A percentile compares a stretch with the other conserved stretches of the same genome.
These are phyloP conservation scores for Dermochelys coriacea DNA, from an alignment of 2,797 vertebrate species.

Conservation along the genomic window DNA sequence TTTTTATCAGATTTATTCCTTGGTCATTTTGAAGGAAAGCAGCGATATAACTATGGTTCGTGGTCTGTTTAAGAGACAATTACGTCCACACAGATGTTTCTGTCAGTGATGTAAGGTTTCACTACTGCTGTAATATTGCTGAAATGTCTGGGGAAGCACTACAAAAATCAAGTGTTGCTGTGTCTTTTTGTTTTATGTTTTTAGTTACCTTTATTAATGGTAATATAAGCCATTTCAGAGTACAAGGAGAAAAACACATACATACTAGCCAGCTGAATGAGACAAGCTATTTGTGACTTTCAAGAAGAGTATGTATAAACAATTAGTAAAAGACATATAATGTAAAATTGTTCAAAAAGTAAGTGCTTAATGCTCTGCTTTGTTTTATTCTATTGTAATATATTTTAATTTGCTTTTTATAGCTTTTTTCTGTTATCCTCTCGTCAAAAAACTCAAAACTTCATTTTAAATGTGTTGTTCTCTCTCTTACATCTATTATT, in stretches of 20 bases:
- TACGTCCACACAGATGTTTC: background rate
- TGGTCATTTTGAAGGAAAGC: background rate
- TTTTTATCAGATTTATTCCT: background rate
- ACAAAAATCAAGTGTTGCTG: background rate
- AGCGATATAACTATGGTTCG: background rate
- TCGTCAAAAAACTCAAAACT: background rate
- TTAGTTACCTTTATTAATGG: background rate
- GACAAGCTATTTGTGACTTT: background rate
- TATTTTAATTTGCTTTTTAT: background rate
- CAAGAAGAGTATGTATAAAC: background rate
- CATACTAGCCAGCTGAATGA: background rate
- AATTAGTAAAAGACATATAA: background rate
- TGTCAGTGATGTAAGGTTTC: background rate
- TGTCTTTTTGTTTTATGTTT: background rate
- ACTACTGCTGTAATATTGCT: background rate
- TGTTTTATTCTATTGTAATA: background rate
- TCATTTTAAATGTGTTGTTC: background rate
- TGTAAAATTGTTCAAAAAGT: background rate
- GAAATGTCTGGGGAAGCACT: background rate
- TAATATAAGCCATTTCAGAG: background rate
- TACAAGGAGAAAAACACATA: background rate
- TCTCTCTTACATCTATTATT: background rate
- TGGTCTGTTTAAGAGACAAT: background rate
- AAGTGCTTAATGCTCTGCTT: background rate
- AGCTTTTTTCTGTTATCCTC: background rate